Conservation (phyloP, 2,888 invertebrate genomes). For the Unio delphinus region DNA sequence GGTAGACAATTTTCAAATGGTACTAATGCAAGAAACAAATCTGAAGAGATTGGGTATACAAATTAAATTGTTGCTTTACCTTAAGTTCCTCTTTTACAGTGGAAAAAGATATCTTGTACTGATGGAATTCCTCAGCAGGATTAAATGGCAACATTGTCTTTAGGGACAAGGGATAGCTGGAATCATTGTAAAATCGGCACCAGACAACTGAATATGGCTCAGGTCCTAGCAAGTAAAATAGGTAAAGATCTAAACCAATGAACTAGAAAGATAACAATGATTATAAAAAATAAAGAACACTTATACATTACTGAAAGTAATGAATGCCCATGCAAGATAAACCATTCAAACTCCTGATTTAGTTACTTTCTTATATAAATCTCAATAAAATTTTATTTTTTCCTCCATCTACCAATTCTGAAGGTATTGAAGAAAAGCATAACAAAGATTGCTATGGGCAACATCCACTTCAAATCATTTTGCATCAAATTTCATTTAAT, state of each 20-base stretch:
- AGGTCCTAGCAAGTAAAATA: constrained; percentile 9
- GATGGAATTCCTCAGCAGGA: constrained; percentile 23
- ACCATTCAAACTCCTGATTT: no score
- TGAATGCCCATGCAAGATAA: no score
- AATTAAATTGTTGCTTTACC: constrained; percentile 8
- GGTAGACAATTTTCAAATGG: no score
- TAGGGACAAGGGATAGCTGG: constrained; percentile 14
- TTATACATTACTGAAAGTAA: background rate
- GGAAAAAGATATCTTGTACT: constrained; percentile 25
- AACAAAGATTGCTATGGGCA: no score
- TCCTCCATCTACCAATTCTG: no score
- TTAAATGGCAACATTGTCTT: constrained; percentile 19
- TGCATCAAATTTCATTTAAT: no score
- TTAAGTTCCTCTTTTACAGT: constrained; percentile 13
- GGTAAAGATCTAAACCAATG: background rate
- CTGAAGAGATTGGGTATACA: background rate
- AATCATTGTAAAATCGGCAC: constrained; percentile 28
- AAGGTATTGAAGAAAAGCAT: no score
- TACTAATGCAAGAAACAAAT: no score
- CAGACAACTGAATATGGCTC: constrained; percentile 23
- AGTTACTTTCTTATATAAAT: no score
- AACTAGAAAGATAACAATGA: background rate
- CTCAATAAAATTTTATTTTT: no score
- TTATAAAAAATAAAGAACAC: background rate
- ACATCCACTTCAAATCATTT: no score